These are phyloP conservation scores for Drosophila affinis DNA, from an alignment of 2,888 invertebrate species.

Conservation along the genomic window DNA sequence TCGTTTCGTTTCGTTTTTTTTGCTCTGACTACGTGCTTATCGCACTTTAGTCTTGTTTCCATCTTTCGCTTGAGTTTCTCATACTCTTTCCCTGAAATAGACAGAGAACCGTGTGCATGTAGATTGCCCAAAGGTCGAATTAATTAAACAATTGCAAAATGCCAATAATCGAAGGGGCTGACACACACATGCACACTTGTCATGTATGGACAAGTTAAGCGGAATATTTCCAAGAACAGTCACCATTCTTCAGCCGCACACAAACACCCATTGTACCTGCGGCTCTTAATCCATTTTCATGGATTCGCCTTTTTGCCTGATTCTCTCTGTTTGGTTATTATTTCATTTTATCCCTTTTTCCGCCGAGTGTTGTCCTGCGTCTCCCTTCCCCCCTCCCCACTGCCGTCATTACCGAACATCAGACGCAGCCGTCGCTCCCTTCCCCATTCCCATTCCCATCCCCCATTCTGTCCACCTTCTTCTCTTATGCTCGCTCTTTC, in stretches of 20 bases:
- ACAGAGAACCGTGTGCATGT: slow-evolving; percentile 9
- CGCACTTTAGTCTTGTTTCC: slow-evolving; percentile 70
- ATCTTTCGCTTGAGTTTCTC: slow-evolving; percentile 44
- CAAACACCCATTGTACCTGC: slow-evolving; percentile 56
- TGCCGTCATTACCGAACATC: slow-evolving; percentile 44
- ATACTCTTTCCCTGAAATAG: slow-evolving; percentile 12
- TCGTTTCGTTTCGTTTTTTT: slow-evolving; percentile 59
- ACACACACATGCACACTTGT: slow-evolving; percentile 3
- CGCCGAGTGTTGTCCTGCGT: slow-evolving; percentile 64
- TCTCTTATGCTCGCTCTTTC: slow-evolving; percentile 26
- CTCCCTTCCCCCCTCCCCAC: slow-evolving; percentile 26
- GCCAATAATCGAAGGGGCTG: slow-evolving; percentile 27
- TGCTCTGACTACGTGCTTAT: slow-evolving; percentile 73
- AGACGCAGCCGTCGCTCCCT: slow-evolving; percentile 40
- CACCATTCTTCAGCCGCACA: not conserved
- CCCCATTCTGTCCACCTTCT: not conserved
- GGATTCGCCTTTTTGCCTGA: slow-evolving; percentile 18
- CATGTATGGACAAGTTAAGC: not conserved
- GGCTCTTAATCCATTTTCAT: slow-evolving; percentile 69
- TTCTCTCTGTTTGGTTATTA: slow-evolving; percentile 52
- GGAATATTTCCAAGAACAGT: slow-evolving; percentile 3
- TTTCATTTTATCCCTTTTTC: slow-evolving; percentile 74
- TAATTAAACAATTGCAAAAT: slow-evolving; percentile 66
- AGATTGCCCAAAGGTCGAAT: slow-evolving; percentile 60
- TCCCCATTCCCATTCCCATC: slow-evolving; percentile 5